Conservation (phyloP, 2,888 invertebrate species). For the Ecliptopera silaceata region DNA sequence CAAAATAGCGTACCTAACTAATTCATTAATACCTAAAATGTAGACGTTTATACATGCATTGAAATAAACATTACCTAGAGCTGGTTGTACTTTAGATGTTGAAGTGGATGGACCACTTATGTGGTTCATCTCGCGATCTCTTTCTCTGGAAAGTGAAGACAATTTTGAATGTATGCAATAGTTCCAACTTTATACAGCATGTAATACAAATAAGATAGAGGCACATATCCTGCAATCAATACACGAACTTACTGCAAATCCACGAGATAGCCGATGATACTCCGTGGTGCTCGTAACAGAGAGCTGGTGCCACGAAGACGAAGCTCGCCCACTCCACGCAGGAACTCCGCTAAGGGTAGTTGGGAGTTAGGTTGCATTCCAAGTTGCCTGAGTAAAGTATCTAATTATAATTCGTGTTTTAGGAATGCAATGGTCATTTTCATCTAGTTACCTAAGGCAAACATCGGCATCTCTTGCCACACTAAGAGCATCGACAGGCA, state of each 20-base stretch:
- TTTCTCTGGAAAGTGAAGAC: slow-evolving; percentile 44
- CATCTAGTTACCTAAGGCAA: slow-evolving; percentile 51
- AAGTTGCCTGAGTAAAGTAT: slow-evolving; percentile 52
- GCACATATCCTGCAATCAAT: neutral
- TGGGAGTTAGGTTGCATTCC: slow-evolving; percentile 60
- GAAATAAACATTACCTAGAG: slow-evolving; percentile 6
- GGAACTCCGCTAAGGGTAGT: slow-evolving; percentile 73
- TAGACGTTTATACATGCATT: no score
- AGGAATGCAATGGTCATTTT: neutral
- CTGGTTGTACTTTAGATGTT: slow-evolving; percentile 36
- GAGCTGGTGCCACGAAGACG: slow-evolving; percentile 87
- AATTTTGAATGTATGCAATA: no score
- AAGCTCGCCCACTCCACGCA: slow-evolving; percentile 85
- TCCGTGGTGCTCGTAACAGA: slow-evolving; percentile 83
- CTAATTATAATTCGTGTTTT: neutral
- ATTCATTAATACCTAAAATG: no score
- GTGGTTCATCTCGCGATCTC: slow-evolving; percentile 37
- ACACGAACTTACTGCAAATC: slow-evolving; percentile 63
- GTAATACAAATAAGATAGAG: neutral
- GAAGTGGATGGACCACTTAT: slow-evolving; percentile 25
- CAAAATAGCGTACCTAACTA: neutral
- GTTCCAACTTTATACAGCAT: neutral
- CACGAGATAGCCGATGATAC: slow-evolving; percentile 56
- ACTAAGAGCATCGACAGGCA: slow-evolving; percentile 77
- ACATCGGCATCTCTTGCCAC: slow-evolving; percentile 81